A percentile compares a stretch with the other conserved stretches of the same genome.
Conservation (phyloP, 2,113 vertebrate species). For the Bombycilla garrulus region DNA sequence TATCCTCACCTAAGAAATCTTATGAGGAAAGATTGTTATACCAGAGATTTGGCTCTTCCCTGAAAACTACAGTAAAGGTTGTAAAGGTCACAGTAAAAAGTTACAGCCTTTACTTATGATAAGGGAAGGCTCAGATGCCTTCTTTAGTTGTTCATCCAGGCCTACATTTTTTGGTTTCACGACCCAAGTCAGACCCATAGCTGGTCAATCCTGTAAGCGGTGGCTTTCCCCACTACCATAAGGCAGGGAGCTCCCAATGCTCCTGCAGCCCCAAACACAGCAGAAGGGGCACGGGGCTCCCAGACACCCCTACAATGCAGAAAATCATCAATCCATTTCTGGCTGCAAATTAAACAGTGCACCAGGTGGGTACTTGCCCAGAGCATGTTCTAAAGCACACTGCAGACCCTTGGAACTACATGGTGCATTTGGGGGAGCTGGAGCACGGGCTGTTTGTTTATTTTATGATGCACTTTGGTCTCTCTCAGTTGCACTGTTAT, state of each 20-base stretch:
- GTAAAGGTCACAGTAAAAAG: background rate
- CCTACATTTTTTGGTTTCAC: background rate
- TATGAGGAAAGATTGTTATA: background rate
- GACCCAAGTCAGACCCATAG: background rate
- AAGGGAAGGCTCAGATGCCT: background rate
- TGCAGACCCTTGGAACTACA: background rate
- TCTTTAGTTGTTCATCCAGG: background rate
- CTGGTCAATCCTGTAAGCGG: rapidly evolving
- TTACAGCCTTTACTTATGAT: rapidly evolving
- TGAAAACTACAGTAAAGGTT: background rate
- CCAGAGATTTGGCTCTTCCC: background rate
- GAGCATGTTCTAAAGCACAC: background rate
- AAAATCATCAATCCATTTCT: background rate
- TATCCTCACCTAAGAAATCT: background rate
- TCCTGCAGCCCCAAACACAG: background rate
- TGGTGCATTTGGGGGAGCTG: conserved; percentile 20
- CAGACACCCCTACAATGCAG: background rate
- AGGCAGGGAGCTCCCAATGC: background rate
- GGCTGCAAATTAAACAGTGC: background rate
- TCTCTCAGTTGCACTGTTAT: conserved; percentile 57
- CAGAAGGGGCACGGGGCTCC: rapidly evolving
- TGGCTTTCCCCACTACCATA: background rate
- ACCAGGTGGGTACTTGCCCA: background rate
- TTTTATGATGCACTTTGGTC: conserved; percentile 65
- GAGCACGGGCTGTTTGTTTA: conserved; percentile 28